A percentile compares a stretch with the other conserved stretches of the same genome.
phyloP scores from a whole-genome alignment of 2,888 invertebrate species.

The Sabellastarte sp. region DNA sequence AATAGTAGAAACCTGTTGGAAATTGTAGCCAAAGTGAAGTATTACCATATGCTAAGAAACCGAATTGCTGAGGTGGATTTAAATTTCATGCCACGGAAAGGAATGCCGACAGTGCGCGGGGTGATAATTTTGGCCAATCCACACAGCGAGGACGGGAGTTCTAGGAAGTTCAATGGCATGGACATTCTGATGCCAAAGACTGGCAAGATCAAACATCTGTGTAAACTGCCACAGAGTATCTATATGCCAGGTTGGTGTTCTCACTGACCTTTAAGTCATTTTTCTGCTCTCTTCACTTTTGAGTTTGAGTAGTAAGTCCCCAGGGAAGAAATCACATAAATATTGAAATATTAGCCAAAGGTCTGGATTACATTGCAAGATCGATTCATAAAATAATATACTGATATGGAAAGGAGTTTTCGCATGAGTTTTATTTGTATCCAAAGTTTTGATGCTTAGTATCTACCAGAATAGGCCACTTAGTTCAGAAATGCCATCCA shows the following conservation, averaged over 20 bases:
- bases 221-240: conserved; percentile 54
- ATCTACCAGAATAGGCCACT: no score
- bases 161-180: conserved; percentile 53
- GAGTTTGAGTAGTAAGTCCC: no score
- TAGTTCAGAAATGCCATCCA: no score
- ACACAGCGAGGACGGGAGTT: conserved; percentile 43
- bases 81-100: conserved; percentile 49
- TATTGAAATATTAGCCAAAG: no score
- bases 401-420: no score
- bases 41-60: conserved; percentile 53
- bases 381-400: no score
- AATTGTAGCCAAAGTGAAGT: conserved; percentile 41
- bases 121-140: conserved; percentile 56
- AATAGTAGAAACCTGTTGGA: conserved; percentile 33
- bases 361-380: no score
- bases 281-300: no score
- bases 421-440: no score
- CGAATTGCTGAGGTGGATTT: conserved; percentile 47
- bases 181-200: conserved; percentile 50
- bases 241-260: conserved; percentile 58
- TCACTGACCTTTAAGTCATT: no score
- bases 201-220: conserved; percentile 47
- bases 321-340: no score
- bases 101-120: conserved; percentile 41
- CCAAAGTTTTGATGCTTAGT: no score